Base-by-base conservation (phyloP, 2,888 invertebrate genomes). In the Diloba caeruleocephala region DNA sequence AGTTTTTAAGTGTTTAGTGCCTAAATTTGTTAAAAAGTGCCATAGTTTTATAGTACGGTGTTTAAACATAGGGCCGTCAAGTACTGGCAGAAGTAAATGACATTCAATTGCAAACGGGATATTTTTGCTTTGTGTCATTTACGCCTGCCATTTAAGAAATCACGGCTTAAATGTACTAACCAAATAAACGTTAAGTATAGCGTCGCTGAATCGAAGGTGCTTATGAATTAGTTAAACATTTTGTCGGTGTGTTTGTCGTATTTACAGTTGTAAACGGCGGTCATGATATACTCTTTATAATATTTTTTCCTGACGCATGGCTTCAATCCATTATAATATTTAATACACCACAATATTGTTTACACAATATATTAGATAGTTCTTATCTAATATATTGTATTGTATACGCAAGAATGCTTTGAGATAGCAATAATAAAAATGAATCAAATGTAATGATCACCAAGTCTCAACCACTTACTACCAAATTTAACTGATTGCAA, bases 141-240 rank as follows among this genome's bases (percentile, higher is more conserved):
- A 44, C 36, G 15, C 32, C 26, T 36, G 31, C 21, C 43, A 33
- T 15, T 37, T 29, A 21, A 34, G n/a, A 23, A 37, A 5, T 10
- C 19, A 26, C 43, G 25, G 44, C 50, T 48, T 45, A 26, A 36
- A 43, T 57, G 25, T 66, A 60, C 51, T 68, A 60, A 72, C 53
- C 49, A 68, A 66, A 68, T 71, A 71, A 66, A 44, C 61, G 61
- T 43, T 79, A 78, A 73, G 73, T 53, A 50, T 49, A 42, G 51
- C 56, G 68, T 81, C 81, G 91, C 91, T 91, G 91, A 91, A 91
- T 90, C 86, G 69, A 88, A 74, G 90, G 90, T 91, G 90, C 90
- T 90, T 84, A 56, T 71, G 67, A 66, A 55, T 68, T 66, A 66
- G 70, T 68, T 56, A 73, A 51, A 52, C 49, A 55, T 67, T 62